Base-by-base conservation (phyloP, 2,797 vertebrate genomes). In the Pyrocephalus nanus region DNA sequence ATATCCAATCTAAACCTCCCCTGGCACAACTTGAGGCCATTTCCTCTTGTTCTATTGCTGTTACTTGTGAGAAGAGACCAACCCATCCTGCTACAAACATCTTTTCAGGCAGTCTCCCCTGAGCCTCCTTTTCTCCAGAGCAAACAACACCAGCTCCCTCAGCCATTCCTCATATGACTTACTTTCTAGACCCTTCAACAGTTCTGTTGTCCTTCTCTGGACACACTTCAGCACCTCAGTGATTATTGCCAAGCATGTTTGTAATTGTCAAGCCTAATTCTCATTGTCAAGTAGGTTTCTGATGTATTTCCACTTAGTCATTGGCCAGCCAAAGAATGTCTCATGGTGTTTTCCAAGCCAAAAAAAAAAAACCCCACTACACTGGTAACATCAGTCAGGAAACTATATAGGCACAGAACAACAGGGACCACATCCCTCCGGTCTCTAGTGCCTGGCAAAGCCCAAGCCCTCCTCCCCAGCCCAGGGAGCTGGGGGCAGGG, bases 391-490 rank as follows among this genome's bases (percentile, higher is more conserved):
- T 12, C 7, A 17, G 15, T 32, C 12, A 51, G 69, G 57, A 66
- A 71, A 88, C 26, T 66, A 8, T 15, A 8, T 4, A 32, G 26
- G 34, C 43, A 27, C 14, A 12, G 64, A 34, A 20, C 25, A 62
- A 29, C 0, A 38, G 43, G 5, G 5, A 2, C 9, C 10, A 0
- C 12, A 8, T 36, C 9, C 27, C 48, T 60, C 43, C 6, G 11
- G 26, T 61, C n/a, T 55, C 29, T 12, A 5, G 2, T 4, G 11
- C 5, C 30, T 13, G 23, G 57, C 18, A 81, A 67, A 58, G 8
- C 2, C 57, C 8, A 22, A 47, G 19, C 5, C 17, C 13, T 30
- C 27, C 32, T 38, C 23, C 43, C 42, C 3, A 29, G 12, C 34
- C 45, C 36, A 14, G 51, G 42, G 43, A 53, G 38, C 27, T 4